Evolutionary conservation across 1,140 invertebrate species (phyloP).

Genomic region (Tetranychus urticae): DNA sequence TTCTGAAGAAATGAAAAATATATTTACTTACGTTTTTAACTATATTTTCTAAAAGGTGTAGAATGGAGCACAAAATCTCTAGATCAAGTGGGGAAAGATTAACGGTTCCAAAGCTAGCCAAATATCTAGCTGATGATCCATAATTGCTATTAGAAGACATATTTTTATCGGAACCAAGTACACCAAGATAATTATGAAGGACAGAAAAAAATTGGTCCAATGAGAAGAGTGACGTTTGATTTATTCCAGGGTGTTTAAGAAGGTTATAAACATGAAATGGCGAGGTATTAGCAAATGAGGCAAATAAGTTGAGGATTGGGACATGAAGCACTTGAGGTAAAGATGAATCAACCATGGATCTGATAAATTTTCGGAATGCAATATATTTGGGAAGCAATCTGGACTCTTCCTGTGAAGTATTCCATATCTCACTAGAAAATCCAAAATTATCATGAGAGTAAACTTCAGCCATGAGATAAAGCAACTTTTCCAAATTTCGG

Average conservation of each 20-base stretch:
- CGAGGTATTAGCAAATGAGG: conserved; percentile 4
- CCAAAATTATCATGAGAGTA: conserved; percentile 3
- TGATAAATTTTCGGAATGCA: conserved; percentile 6
- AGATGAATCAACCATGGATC: conserved; percentile 4
- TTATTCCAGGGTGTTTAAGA: conserved; percentile 4
- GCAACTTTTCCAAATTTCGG: conserved; percentile 55
- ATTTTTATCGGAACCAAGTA: conserved; percentile 33
- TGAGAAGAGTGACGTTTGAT: conserved; percentile 24
- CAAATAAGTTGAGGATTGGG: conserved; percentile 13
- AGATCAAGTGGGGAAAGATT: not conserved
- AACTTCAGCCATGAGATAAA: conserved; percentile 29
- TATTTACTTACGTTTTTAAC: conserved; percentile 5
- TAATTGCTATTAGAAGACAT: conserved; percentile 30
- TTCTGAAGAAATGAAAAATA: not conserved
- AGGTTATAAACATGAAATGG: conserved; percentile 10
- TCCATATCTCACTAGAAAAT: conserved; percentile 5
- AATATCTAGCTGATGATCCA: conserved; percentile 29
- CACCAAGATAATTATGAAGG: conserved; percentile 38
- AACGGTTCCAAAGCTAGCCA: conserved; percentile 25
- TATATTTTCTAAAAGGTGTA: conserved; percentile 6
- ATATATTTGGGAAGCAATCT: not conserved
- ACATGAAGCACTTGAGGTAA: conserved; percentile 8
- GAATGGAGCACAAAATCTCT: conserved; percentile 4
- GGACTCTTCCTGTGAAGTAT: not conserved
- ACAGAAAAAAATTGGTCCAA: conserved; percentile 77